Conservation (phyloP, 2,797 vertebrate genomes). For the Takifugu ocellatus region DNA sequence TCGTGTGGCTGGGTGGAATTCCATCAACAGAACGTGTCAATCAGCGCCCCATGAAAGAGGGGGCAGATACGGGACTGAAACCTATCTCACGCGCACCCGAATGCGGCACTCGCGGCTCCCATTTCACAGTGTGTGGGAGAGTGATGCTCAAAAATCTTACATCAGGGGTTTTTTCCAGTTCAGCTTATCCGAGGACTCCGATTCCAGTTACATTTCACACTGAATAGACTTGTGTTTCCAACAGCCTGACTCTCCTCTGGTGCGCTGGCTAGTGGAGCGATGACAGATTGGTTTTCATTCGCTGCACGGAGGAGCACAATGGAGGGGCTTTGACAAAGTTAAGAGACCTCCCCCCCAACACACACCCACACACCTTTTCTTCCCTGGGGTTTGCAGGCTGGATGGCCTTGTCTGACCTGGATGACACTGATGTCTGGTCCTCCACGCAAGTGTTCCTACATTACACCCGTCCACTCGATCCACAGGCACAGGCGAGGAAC, state of each 20-base stretch:
- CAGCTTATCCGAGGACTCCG: conserved; percentile 56
- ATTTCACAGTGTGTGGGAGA: conserved; percentile 66
- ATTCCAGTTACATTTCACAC: conserved; percentile 68
- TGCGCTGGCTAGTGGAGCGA: conserved; percentile 69
- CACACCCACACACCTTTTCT: conserved; percentile 9
- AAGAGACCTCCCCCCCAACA: conserved; percentile 50
- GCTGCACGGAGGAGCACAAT: conserved; percentile 69
- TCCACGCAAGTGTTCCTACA: conserved; percentile 72
- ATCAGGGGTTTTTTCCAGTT: conserved; percentile 41
- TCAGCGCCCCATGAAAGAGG: conserved; percentile 47
- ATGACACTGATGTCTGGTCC: conserved; percentile 71
- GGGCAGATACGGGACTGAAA: conserved; percentile 54
- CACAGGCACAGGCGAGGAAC: conserved; percentile 33
- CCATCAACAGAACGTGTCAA: conserved; percentile 67
- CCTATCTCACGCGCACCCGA: conserved; percentile 54
- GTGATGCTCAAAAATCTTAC: conserved; percentile 55
- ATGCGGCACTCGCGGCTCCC: conserved; percentile 57
- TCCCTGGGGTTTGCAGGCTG: conserved; percentile 70
- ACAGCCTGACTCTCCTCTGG: conserved; percentile 53
- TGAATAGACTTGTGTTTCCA: conserved; percentile 72
- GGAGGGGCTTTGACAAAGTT: conserved; percentile 71
- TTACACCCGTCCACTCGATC: conserved; percentile 58
- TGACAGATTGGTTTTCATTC: conserved; percentile 75
- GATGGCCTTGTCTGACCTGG: conserved; percentile 75
- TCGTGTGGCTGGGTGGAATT: conserved; percentile 57